Conservation (phyloP, 53 echinoderm and acorn worm genomes). For the Temnopleurus reevesii region DNA sequence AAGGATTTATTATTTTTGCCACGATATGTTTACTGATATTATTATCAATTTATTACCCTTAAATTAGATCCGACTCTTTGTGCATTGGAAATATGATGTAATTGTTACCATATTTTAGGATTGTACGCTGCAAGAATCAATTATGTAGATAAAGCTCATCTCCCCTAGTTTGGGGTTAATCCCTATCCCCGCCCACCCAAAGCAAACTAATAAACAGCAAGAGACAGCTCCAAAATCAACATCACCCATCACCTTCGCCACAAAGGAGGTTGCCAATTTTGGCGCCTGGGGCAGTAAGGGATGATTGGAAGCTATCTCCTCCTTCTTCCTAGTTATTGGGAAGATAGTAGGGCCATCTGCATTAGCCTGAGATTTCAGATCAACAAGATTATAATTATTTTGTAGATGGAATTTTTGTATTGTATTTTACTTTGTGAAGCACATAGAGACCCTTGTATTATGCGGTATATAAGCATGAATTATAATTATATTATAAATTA, state of each 20-base stretch:
- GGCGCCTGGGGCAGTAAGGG: conserved; percentile 1
- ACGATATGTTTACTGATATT: no score
- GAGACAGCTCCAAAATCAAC: conserved; percentile 36
- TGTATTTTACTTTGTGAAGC: no score
- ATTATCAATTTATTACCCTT: no score
- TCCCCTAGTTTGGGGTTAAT: not conserved
- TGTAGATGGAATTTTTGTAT: no score
- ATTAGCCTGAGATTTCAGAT: no score
- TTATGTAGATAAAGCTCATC: not conserved
- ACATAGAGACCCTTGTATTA: no score
- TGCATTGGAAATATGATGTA: not conserved
- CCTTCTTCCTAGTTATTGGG: conserved; percentile 7
- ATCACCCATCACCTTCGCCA: conserved; percentile 17
- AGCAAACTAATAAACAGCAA: conserved; percentile 42
- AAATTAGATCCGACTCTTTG: no score
- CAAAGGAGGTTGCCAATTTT: not conserved
- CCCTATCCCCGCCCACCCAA: not conserved
- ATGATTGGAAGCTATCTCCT: conserved; percentile 43
- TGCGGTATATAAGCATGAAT: no score
- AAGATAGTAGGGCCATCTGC: conserved; percentile 6
- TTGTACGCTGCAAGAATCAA: not conserved
- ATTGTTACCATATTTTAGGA: not conserved
- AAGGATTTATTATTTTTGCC: no score
- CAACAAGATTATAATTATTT: no score
- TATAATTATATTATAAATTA: no score